Evolutionary conservation across 2,797 vertebrate genomes (phyloP), one percentile per base, ranked within the genome.

Genomic region (Pelochelys cantorii): DNA sequence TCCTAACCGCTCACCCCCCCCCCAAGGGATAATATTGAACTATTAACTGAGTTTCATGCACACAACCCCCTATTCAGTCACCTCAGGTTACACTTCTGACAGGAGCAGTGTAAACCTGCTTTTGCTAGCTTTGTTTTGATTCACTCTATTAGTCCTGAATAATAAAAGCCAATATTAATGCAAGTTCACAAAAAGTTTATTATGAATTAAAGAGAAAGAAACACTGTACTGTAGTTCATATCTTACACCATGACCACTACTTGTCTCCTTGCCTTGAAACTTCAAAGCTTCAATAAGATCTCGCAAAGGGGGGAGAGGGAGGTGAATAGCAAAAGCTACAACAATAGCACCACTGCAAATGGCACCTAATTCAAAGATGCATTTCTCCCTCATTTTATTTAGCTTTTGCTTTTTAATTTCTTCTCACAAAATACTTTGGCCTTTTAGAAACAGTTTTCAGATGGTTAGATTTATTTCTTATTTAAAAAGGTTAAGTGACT

Each of bases 391-490:
- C 15, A 22, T 4, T 56, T 8, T 42, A 91, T 89, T 90, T 82
- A 90, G 87, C 42, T 52, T 77, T 77, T 48, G 15, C 23, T 48
- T 48, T 48, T 48, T 15, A 77, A 77, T 48, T 27, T 27, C 25
- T 77, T 23, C 25, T 15, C 74, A 77, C 25, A 77, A 77, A 52
- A 48, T 11, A 77, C 42, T 14, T 77, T 29, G 25, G 7, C 42
- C 25, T 52, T 53, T 55, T 85, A 57, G 79, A 79, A 90, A 91
- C 80, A 42, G 80, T 31, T 81, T 77, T 31, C 81, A 90, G 65
- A 89, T 62, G 92, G 42, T 5, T 87, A 74, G 81, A 95, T 95
- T 91, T 85, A 93, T 95, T 92, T 95, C 77, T 86, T 20, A 83
- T 95, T 96, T 91, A 81, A 81, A 92, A 91, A 83, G 37, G 8